Evolutionary conservation across 2,797 vertebrate genomes (phyloP), one percentile per base, ranked within the genome.

Genomic region (Poecilia wingei): DNA sequence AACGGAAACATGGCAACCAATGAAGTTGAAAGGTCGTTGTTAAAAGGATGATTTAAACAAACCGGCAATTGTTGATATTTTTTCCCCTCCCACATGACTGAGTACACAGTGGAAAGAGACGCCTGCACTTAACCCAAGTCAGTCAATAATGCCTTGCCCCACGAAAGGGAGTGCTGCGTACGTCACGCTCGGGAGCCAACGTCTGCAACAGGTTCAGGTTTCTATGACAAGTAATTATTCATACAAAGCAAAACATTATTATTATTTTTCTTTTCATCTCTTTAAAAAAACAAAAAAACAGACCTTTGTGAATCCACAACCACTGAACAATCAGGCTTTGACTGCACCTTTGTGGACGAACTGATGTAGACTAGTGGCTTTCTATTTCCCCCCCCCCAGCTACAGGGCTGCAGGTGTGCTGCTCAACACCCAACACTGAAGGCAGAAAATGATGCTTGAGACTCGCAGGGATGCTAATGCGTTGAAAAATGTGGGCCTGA

Each of bases 11-110:
- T 84, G 82, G 68, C 70, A 78, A 71, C 77, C 83, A 82, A 83
- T 89, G 86, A 81, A 47, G 79, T 83, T 91, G 81, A 86, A 87
- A 75, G 79, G 82, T 75, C 69, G 39, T 84, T 82, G 83, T 84
- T 85, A 84, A 51, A 87, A 80, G 70, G 22, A 46, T 47, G 28
- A 73, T 80, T 80, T 72, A 81, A 41, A 86, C 84, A 73, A 83
- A 86, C 51, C 51, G 78, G 82, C 69, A 61, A 77, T 75, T 3
- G 12, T 72, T 20, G 22, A 47, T 59, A 47, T 45, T 28, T 75
- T 73, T 45, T 78, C 59, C 68, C 31, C 46, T 59, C 45, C 20
- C 49, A 66, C 18, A 74, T 74, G 25, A 84, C 83, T 76, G 16
- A 75, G 47, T 79, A 83, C 81, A 74, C 9, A 25, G 18, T 43